Percentiles rank a stretch among this genome's conserved stretches.
Conservation (phyloP, 2,113 vertebrate species). For the Rhombomys opimus region DNA sequence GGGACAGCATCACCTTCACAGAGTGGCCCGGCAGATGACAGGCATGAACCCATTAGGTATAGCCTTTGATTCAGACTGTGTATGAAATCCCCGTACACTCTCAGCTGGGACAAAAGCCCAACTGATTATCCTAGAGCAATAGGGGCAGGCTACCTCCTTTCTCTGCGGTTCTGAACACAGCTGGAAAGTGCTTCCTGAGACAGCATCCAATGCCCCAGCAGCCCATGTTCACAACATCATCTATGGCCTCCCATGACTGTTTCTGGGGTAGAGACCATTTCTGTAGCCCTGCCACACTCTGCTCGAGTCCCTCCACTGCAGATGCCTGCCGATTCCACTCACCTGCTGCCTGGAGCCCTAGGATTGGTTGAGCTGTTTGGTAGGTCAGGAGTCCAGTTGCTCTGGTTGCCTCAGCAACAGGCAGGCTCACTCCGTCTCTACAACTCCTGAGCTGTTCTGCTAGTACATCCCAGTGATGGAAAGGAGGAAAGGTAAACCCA, state of each 20-base stretch:
- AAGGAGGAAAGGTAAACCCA: background rate
- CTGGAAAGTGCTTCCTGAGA: background rate
- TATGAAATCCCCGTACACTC: background rate
- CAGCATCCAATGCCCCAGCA: background rate
- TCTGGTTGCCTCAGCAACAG: background rate
- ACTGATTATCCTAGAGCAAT: background rate
- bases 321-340: background rate
- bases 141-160: background rate
- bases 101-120: background rate
- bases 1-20: background rate
- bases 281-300: background rate
- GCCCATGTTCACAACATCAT: background rate
- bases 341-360: background rate
- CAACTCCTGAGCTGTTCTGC: background rate
- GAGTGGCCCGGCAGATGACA: background rate
- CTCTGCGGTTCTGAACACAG: background rate
- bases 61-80: background rate
- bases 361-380: too few relatives aligned
- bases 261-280: background rate
- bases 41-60: background rate
- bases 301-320: background rate
- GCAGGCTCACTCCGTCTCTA: background rate
- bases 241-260: background rate
- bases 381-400: background rate
- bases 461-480: background rate